Conservation (phyloP, 2,888 invertebrate species). For the Rutpela maculata region DNA sequence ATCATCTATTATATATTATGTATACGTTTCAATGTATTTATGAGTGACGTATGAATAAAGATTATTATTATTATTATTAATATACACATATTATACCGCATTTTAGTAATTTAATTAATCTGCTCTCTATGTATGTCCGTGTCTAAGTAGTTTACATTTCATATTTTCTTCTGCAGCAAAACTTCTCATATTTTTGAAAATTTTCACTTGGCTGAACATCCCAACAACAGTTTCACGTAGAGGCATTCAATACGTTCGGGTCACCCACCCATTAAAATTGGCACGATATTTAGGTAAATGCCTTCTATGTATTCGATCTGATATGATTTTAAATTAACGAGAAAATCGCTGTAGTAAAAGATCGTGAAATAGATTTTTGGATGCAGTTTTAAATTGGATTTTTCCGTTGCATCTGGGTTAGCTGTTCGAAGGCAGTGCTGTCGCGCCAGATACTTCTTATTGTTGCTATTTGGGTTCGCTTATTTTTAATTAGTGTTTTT, state of each 20-base stretch:
- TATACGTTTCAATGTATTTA: too few relatives aligned
- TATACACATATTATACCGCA: too few relatives aligned
- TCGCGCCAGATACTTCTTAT: background rate
- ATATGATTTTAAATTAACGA: slow-evolving; percentile 48
- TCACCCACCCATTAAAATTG: slow-evolving; percentile 36
- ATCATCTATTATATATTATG: too few relatives aligned
- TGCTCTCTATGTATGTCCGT: too few relatives aligned
- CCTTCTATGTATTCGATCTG: slow-evolving; percentile 44
- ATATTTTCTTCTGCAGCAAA: too few relatives aligned
- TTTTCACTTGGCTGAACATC: background rate
- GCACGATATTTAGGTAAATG: slow-evolving; percentile 40
- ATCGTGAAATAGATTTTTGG: slow-evolving; percentile 58
- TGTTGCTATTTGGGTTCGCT: background rate
- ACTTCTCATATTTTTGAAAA: too few relatives aligned
- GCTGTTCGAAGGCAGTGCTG: slow-evolving; percentile 31
- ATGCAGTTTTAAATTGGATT: slow-evolving; percentile 59
- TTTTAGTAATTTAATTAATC: too few relatives aligned
- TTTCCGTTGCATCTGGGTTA: slow-evolving; percentile 38
- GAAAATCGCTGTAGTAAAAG: slow-evolving; percentile 48
- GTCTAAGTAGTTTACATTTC: too few relatives aligned
- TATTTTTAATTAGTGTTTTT: background rate
- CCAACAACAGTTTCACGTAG: background rate
- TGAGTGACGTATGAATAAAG: too few relatives aligned
- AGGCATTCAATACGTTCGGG: background rate
- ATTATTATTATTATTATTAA: too few relatives aligned